Base-by-base conservation (phyloP, 2,797 vertebrate genomes). In the Sebastes steindachneri region DNA sequence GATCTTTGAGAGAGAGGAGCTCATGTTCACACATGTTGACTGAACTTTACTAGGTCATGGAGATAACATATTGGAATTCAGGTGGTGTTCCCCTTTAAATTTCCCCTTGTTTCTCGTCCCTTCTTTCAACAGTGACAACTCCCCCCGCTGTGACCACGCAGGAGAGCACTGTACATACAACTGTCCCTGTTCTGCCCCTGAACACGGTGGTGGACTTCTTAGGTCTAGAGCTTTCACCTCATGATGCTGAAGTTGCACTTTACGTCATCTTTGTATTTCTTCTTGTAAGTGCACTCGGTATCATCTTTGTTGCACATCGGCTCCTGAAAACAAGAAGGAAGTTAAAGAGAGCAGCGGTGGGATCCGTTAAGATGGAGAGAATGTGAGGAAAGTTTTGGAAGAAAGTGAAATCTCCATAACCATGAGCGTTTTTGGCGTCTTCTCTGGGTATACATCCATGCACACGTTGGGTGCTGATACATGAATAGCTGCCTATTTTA, bases 221-320 rank as follows among this genome's bases (percentile, higher is more conserved):
- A 72, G 86, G 86, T 66, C 35, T 84, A 59, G 63, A 84, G 57
- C 76, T 88, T 12, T 77, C 77, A 10, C 2, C 74, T 23, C 2
- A 58, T 2, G 68, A 84, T 64, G 88, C 90, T 58, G 65, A 87
- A 65, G 84, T 86, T 17, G 76, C 71, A 26, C 83, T 91, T 41
- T 74, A 87, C 23, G 25, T 76, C 68, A 26, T 71, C 21, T 88
- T 90, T 71, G 70, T 3, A 3, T 35, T 86, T n/a, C 57, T 87
- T 17, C 67, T 87, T 37, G 10, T 69, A 8, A 68, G 57, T 25
- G 28, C 51, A 3, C 23, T 86, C 3, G 48, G 35, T 9, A 3
- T 73, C 12, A 19, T 70, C 29, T 45, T 77, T 26, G 57, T 62
- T 10, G 21, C 33, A 8, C 74, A 15, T 35, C 2, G 33, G 11